phyloP scores from a whole-genome alignment of 2,113 vertebrate species.

The Syngnathus floridae region DNA sequence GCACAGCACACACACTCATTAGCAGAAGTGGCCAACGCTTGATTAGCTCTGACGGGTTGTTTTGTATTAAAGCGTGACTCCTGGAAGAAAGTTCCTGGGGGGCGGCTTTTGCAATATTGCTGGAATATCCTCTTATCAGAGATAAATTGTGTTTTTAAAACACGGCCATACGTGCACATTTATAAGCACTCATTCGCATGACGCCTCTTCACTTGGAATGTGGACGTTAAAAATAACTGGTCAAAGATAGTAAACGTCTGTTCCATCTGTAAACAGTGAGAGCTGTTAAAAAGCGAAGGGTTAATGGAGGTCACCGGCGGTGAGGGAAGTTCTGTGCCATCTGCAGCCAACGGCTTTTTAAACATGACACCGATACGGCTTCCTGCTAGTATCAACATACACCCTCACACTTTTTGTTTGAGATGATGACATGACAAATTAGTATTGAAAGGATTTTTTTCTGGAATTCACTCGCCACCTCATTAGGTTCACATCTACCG shows the following conservation, averaged over 20 bases:
- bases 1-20: slow-evolving; percentile 34
- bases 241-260: slow-evolving; percentile 39
- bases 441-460: not conserved
- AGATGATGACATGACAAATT: not conserved
- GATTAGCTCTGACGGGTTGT: slow-evolving; percentile 43
- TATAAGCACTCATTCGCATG: slow-evolving; percentile 30
- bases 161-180: slow-evolving; percentile 16
- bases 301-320: slow-evolving; percentile 35
- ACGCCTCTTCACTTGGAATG: slow-evolving; percentile 32
- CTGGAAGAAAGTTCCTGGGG: slow-evolving; percentile 9
- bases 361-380: slow-evolving; percentile 2
- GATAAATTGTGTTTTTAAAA: slow-evolving; percentile 7
- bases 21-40: slow-evolving; percentile 26
- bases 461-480: no score
- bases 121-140: not conserved
- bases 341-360: slow-evolving; percentile 12
- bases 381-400: not conserved
- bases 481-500: no score
- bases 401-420: slow-evolving; percentile 12
- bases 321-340: slow-evolving; percentile 10
- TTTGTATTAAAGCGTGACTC: slow-evolving; percentile 33
- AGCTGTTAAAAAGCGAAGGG: slow-evolving; percentile 27
- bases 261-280: slow-evolving; percentile 46
- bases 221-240: slow-evolving; percentile 41
- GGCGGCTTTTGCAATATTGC: not conserved